Base-by-base conservation (phyloP, 2,797 vertebrate species). In the Gobio occitaniae region DNA sequence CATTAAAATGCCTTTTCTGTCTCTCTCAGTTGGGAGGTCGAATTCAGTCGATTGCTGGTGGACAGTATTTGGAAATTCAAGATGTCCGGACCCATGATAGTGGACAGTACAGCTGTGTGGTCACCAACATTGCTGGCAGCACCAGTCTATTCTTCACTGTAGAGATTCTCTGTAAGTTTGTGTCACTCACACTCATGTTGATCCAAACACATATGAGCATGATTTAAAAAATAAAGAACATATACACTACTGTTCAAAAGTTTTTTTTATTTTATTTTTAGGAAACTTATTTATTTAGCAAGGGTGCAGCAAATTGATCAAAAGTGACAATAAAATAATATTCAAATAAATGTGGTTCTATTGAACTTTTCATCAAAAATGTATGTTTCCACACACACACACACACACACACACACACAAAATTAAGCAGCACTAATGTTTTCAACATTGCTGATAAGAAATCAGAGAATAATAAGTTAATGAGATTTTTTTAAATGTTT, bases 61-160 rank as follows among this genome's bases (percentile, higher is more conserved):
- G 97, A 52, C 95, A 97, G 79, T 97, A 96, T 92, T 94, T 99
- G 78, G 96, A 95, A 93, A 96, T 99, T 69, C 93, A 87, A 90
- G 95, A 93, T 0, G 92, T 97, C 82, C 86, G 81, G 69, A 89
- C 89, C 0, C 93, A 94, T 0, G 98, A 99, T 0, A 91, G 95
- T 0, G 97, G 98, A 1, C 86, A 94, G 76, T 99, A 99, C 92
- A 96, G 95, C 93, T 99, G 98, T 84, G 91, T 94, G 6, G 95
- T 95, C 84, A 95, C 91, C 88, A 96, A 94, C 5, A 83, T 92
- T 0, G 95, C 93, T 0, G 96, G 97, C 65, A 96, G 94, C 92
- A 94, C 70, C 82, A 95, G 92, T 59, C 92, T 95, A 59, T 93
- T 90, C 1, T 94, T 96, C 92, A 95, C 19, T 0, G 93, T 99